Base-by-base conservation (phyloP, 2,888 invertebrate species). In the Galeopsomyia nigrocyanea region DNA sequence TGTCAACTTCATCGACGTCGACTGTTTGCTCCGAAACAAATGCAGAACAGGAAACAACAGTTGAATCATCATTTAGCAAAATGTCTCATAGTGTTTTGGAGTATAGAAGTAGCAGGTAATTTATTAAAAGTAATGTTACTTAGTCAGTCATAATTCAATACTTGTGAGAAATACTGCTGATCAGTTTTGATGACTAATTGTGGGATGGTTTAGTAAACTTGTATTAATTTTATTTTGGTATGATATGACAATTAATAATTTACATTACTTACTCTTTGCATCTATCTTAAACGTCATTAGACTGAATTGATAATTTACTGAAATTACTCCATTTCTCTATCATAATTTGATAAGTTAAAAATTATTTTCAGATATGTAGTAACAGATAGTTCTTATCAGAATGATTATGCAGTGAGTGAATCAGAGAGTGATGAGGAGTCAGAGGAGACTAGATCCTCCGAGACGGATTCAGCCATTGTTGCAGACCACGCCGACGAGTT, bases 341-440 rank as follows among this genome's bases (percentile, higher is more conserved):
- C 5, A 26, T 26, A 26, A 26, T 26, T 26, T 26, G 2, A 26
- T 26, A 3, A 26, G 5, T 26, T 26, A 26, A 26, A 56, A 22
- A 53, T 26, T 49, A 3, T 55, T 74, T 71, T 14, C 72, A 86
- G 86, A 71, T 85, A 83, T 75, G 77, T 81, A 68, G 80, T 81
- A 39, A 78, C 82, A 16, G 85, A 86, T 55, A 82, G 65, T 83
- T 83, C 70, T 77, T 78, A 21, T 70, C 79, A 70, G 84, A 75
- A 87, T 73, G 81, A 84, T 31, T 88, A 87, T 74, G 86, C 84
- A 19, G 82, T 87, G 46, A 88, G 88, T 65, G 88, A 88, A 77
- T 87, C 88, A 10, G 88, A 88, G 71, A 88, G 88, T 76, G 88
- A 88, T 31, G 88, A 88, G 70, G 88, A 88, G 65, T 83, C 83